Evolutionary conservation across 2,888 invertebrate species (phyloP).

Genomic region (Athrips mouffetella): DNA sequence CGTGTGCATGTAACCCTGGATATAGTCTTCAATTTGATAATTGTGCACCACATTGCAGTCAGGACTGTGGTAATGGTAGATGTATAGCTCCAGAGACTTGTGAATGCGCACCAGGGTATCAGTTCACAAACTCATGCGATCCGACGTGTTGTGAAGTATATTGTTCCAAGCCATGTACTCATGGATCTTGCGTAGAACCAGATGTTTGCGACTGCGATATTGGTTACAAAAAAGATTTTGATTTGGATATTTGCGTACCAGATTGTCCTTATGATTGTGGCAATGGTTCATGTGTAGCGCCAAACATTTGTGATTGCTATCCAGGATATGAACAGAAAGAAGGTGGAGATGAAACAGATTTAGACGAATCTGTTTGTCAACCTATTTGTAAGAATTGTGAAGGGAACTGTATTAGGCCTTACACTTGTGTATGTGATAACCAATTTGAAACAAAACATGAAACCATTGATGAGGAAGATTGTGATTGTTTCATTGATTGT

Average conservation of each 20-base stretch:
- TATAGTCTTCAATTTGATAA: slow-evolving; percentile 23
- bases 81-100: slow-evolving; percentile 26
- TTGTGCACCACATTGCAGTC: slow-evolving; percentile 26
- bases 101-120: slow-evolving; percentile 23
- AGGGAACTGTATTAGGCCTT: slow-evolving; percentile 27
- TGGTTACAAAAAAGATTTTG: slow-evolving; percentile 20
- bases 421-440: slow-evolving; percentile 25
- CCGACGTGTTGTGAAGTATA: slow-evolving; percentile 22
- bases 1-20: slow-evolving; percentile 30
- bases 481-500: slow-evolving; percentile 25
- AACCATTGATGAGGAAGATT: slow-evolving; percentile 20
- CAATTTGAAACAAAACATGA: slow-evolving; percentile 17
- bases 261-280: slow-evolving; percentile 30
- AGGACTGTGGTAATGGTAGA: slow-evolving; percentile 23
- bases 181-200: slow-evolving; percentile 24
- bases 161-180: slow-evolving; percentile 21
- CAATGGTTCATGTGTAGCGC: slow-evolving; percentile 34
- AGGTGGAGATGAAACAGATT: neutral
- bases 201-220: slow-evolving; percentile 23
- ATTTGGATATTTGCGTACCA: slow-evolving; percentile 15
- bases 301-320: slow-evolving; percentile 34
- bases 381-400: slow-evolving; percentile 29
- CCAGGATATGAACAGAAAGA: slow-evolving; percentile 22
- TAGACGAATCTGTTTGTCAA: slow-evolving; percentile 16
- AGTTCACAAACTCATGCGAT: slow-evolving; percentile 15